Evolutionary conservation across 2,888 invertebrate species (phyloP).

Genomic region (Megaustenia siamemsis): DNA sequence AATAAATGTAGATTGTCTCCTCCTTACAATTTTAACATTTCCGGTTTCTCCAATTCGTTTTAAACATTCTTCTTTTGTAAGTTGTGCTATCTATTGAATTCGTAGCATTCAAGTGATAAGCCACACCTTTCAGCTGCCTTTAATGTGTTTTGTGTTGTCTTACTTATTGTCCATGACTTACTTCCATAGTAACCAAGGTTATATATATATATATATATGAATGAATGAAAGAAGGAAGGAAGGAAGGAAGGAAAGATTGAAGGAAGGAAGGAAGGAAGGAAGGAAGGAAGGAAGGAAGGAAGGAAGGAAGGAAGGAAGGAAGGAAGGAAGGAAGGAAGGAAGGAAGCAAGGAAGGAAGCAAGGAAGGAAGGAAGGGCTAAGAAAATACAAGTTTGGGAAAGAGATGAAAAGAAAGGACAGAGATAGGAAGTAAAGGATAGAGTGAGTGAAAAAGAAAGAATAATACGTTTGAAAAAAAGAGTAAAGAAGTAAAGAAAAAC

Average conservation of each 20-base stretch:
- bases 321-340: constrained; percentile 24
- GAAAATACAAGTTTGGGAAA: neutral
- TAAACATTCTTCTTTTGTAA: too few relatives aligned
- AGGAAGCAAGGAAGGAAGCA: neutral
- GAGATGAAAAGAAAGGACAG: neutral
- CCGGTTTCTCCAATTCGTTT: too few relatives aligned
- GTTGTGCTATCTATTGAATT: too few relatives aligned
- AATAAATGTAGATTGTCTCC: too few relatives aligned
- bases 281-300: neutral
- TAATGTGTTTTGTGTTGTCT: too few relatives aligned
- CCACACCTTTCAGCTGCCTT: neutral
- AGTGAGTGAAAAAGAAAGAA: too few relatives aligned
- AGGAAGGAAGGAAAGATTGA: constrained; percentile 15
- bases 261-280: neutral
- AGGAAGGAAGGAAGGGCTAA: neutral
- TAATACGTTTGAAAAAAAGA: too few relatives aligned
- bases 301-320: neutral
- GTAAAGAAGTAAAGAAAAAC: too few relatives aligned
- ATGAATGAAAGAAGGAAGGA: constrained; percentile 12
- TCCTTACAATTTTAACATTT: too few relatives aligned
- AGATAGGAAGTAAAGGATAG: too few relatives aligned
- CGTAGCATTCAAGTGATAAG: neutral
- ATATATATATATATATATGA: too few relatives aligned
- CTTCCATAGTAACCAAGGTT: neutral
- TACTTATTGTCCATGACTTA: too few relatives aligned